Evolutionary conservation across 2,888 invertebrate genomes (phyloP), one percentile per base, ranked within the genome.

Genomic region (Andricus quercusramuli): DNA sequence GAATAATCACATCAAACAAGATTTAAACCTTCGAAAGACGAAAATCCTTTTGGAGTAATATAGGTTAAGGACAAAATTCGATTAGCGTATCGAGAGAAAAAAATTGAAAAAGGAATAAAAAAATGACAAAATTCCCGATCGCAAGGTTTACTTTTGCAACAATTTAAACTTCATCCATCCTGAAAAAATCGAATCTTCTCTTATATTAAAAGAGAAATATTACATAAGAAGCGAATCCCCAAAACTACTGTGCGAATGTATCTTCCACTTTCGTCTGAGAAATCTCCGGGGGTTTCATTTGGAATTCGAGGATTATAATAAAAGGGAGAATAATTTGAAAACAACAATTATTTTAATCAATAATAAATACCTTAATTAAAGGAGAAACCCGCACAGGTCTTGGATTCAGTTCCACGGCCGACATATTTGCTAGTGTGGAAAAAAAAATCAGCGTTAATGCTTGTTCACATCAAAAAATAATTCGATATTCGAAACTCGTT

Each of bases 311-410:
- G 41, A 22, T 17, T 41, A 37, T n/a, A 8, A 56, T 2, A 41
- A 15, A 20, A 67, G 37, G 37, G 5, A 41, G 20, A 20, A 62
- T 29, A 20, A 17, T 9, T 29, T 44, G 20, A 62, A 51, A 9
- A 37, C 5, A 37, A 44, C 65, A 29, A 32, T 47, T 11, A 32
- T 44, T 64, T 68, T 41, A 41, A 66, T 22, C 66, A 65, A 64
- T 76, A 32, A 85, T 88, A 92, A 88, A 93, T 94, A 96, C 96
- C 94, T 96, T 96, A 91, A 97, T 97, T 80, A 97, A 93, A 78
- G 97, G 97, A 77, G 97, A 97, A 85, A 97, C 97, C 90, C 95
- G 94, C 84, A 97, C 95, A 87, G 97, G 96, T 89, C 88, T 88
- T 13, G 91, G 90, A 79, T 86, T 88, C 59, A 90, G 84, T 80